Percentiles rank a stretch among this genome's conserved stretches.
phyloP scores from a whole-genome alignment of 2,797 vertebrate genomes.

The Hippopotamyrus pictus region DNA sequence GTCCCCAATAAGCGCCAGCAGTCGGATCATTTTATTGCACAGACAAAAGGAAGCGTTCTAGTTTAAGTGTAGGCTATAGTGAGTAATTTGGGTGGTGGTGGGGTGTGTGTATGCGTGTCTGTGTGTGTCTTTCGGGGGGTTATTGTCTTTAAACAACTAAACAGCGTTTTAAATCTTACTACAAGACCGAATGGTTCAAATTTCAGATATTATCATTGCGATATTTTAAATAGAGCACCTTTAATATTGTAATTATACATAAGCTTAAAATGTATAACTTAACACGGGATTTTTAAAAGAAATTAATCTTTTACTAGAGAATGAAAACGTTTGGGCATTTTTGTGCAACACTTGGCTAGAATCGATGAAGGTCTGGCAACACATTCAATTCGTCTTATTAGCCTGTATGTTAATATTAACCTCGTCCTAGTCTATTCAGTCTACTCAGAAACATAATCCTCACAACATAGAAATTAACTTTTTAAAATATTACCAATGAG shows the following conservation, averaged over 20 bases:
- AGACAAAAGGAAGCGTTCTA: slow-evolving; percentile 51
- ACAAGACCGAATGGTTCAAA: background rate
- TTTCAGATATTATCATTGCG: background rate
- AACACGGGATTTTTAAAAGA: background rate
- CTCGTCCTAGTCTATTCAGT: background rate
- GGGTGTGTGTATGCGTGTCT: background rate
- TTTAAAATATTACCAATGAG: background rate
- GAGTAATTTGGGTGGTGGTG: slow-evolving; percentile 7
- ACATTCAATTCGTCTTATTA: background rate
- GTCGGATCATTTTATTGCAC: slow-evolving; percentile 58
- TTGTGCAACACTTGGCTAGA: background rate
- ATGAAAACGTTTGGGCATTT: background rate
- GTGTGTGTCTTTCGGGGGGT: slow-evolving; percentile 4
- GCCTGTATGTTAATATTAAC: background rate
- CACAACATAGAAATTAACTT: background rate
- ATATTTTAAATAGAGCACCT: background rate
- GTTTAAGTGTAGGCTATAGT: slow-evolving; percentile 28
- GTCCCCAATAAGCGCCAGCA: slow-evolving; percentile 51
- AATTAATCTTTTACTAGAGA: background rate
- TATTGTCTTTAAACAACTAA: background rate
- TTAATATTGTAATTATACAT: background rate
- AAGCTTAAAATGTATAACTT: background rate
- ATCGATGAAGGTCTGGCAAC: background rate
- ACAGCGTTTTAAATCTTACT: background rate
- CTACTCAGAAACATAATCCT: background rate